A percentile compares a stretch with the other conserved stretches of the same genome.
Conservation (phyloP, 1,140 invertebrate genomes). For the Atta colombica region DNA sequence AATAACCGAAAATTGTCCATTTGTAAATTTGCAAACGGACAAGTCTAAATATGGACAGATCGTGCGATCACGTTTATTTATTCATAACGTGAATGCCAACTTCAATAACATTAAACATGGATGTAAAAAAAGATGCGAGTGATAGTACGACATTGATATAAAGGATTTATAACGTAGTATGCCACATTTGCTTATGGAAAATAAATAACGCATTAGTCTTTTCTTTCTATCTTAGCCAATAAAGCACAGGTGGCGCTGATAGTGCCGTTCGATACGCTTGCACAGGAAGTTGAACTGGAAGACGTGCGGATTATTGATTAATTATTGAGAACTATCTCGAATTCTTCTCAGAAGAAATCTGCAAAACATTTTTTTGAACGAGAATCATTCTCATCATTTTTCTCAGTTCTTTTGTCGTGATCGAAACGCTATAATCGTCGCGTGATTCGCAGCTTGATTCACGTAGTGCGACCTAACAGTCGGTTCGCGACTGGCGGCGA, state of each 20-base stretch:
- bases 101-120: background rate
- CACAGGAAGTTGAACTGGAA: background rate
- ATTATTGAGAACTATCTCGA: no score
- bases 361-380: background rate
- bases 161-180: background rate
- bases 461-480: conserved; percentile 58
- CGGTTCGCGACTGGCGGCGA: background rate
- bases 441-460: conserved; percentile 15
- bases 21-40: conserved; percentile 7
- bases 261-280: conserved; percentile 11
- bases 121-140: background rate
- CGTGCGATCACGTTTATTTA: background rate
- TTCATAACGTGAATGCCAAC: background rate
- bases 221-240: background rate
- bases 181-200: background rate
- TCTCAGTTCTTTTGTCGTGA: background rate
- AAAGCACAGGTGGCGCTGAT: conserved; percentile 22
- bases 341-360: background rate
- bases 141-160: background rate
- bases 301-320: background rate
- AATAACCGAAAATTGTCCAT: conserved; percentile 7
- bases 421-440: background rate
- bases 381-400: background rate
- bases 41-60: background rate
- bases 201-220: conserved; percentile 11